Base-by-base conservation (phyloP, 2,888 invertebrate species). In the Drosophila paranaensis region DNA sequence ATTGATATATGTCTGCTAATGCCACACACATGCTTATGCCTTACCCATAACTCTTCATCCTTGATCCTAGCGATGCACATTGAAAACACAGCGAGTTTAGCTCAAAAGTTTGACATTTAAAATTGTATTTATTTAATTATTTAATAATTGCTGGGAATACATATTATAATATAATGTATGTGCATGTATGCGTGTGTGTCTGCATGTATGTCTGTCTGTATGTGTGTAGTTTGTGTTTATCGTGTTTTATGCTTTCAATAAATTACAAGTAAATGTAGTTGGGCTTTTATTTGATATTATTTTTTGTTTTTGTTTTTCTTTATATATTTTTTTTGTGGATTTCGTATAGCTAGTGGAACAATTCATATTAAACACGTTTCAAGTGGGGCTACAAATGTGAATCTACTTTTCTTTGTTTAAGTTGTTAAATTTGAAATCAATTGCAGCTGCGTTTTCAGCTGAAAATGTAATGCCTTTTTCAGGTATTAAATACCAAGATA, bases 41-140 rank as follows among this genome's bases (percentile, higher is more conserved):
- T 27, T 27, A 27, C 5, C 5, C 3, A 27, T 27, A 27, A 27
- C 27, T 2, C 27, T 27, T 27, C 27, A 0, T 27, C 30, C 30
- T 33, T 8, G 6, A 6, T 6, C 11, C 1, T 27, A 4, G 16
- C 11, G 13, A 16, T n/a, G 2, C 9, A 53, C 0, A 25, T 33
- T n/a, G 30, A 57, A 8, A 43, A 74, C 16, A 74, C 45, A 16
- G 13, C 25, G 53, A 79, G 57, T 57, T 65, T 55, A 43, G 43
- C 40, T 64, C 56, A 70, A 74, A 50, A 74, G 72, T 79, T 90
- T 90, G 87, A 89, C 89, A 90, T 90, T 89, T 90, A 89, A 89
- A 89, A 90, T 86, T 90, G 83, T 84, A 86, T 90, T 89, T 90
- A 88, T 90, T 90, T 87, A 86, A 86, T 90, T 76, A 89, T 88